Base-by-base conservation (phyloP, 23 tunicate genomes). In the Botrylloides violaceus region DNA sequence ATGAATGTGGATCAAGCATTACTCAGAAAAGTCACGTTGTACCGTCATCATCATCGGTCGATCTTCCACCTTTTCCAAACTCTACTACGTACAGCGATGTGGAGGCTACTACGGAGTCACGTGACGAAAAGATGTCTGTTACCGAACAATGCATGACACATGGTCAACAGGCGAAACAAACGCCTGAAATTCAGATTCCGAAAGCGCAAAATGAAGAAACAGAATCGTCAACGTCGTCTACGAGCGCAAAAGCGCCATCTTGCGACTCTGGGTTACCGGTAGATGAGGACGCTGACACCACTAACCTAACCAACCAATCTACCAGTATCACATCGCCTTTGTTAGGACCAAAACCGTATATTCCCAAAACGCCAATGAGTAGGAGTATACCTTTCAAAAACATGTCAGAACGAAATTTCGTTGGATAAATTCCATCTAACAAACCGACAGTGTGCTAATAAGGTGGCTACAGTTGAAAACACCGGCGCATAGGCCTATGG, bases 211-310 rank as follows among this genome's bases (percentile, higher is more conserved):
- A 39, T 22, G 74, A 68, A 24, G 74, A 68, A 43, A 68, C 74
- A 6, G 58, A 43, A 22, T 68, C 74, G 24, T 68, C 74, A 0
- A 37, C 74, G 60, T 68, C 74, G 29, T 68, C 74, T 24, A 22
- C 74, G 29, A 68, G 74, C 38, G 80, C 57, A 21, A n/a, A 35
- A 43, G 74, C 74, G 30, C 74, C 74, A 15, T 68, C 74, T n/a
- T 68, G 74, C 58, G 74, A 68, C 74, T 68, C 74, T 68, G 74
- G 74, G 6, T 43, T 68, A 22, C 74, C 74, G 29, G 74, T 68
- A 19, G 74, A 68, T 4, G 74, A 68, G 29, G 74, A 68, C 43
- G 21, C 29, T 43, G 74, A 68, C 4, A 32, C 26, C 37, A 43
- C n/a, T n/a, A 19, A 39, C 19, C 21, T 32, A 19, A 56, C 58